Evolutionary conservation across 2,888 invertebrate genomes (phyloP).

Genomic region (Argyra leucocephala): DNA sequence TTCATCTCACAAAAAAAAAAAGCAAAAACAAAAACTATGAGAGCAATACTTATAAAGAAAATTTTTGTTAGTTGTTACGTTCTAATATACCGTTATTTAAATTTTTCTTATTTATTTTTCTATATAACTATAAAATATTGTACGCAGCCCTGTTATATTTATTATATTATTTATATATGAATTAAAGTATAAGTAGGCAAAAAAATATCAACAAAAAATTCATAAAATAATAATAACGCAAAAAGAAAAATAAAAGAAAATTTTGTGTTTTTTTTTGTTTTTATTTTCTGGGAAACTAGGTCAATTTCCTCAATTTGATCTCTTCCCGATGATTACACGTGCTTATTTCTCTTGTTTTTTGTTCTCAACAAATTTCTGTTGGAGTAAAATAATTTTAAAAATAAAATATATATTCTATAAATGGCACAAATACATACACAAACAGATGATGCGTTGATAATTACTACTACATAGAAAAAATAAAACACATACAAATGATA

Average conservation of each 20-base stretch:
- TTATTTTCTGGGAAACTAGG: slow-evolving; percentile 4
- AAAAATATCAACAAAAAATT: neutral
- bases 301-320: neutral
- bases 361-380: neutral
- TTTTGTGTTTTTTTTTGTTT: neutral
- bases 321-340: neutral
- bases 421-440: neutral
- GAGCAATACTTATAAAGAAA: no score
- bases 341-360: neutral
- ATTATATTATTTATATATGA: neutral
- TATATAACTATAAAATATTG: neutral
- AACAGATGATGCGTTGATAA: slow-evolving; percentile 6
- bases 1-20: no score
- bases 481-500: no score
- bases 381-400: neutral
- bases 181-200: neutral
- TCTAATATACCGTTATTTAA: no score
- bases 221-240: neutral
- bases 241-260: neutral
- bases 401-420: no score
- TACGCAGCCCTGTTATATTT: neutral
- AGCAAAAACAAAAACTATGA: no score
- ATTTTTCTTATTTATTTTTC: no score
- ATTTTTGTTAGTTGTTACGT: no score
- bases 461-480: neutral